Percentiles rank a stretch among this genome's conserved stretches.
These are phyloP conservation scores for Gila robusta DNA, from an alignment of 2,797 vertebrate species.

Conservation along the genomic window DNA sequence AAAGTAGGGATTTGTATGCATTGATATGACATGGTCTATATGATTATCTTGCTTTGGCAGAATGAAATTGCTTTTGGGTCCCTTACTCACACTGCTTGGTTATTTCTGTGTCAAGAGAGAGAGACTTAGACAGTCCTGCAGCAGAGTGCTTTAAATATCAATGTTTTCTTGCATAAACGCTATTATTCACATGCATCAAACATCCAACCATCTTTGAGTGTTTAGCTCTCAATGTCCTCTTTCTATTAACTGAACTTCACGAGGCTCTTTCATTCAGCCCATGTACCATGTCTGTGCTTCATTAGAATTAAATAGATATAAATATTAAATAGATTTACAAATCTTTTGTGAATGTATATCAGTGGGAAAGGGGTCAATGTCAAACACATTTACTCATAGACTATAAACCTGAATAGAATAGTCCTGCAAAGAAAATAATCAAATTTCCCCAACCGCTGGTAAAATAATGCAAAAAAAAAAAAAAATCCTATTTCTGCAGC, in stretches of 20 bases:
- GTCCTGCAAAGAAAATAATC: not conserved
- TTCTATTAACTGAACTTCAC: not conserved
- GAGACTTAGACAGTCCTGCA: constrained; percentile 15
- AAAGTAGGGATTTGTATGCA: constrained; percentile 4
- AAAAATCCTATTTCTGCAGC: not conserved
- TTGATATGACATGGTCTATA: constrained; percentile 28
- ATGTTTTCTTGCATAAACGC: constrained; percentile 10
- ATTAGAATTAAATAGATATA: constrained; percentile 11
- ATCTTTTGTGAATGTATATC: not conserved
- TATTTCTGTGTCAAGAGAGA: constrained; percentile 22
- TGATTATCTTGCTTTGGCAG: not conserved
- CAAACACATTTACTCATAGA: constrained; percentile 13
- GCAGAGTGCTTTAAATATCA: constrained; percentile 30
- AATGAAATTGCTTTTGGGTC: constrained; percentile 48
- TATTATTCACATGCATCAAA: constrained; percentile 6
- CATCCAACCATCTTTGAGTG: no score
- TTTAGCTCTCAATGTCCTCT: constrained; percentile 13
- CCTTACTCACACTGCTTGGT: not conserved
- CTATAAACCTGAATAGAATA: not conserved
- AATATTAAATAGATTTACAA: constrained; percentile 3
- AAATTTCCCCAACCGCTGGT: not conserved
- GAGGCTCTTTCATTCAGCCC: not conserved
- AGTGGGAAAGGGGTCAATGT: not conserved
- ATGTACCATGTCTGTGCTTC: not conserved
- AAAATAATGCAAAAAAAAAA: not conserved